Percentiles rank a stretch among this genome's conserved stretches.
phyloP scores from a whole-genome alignment of 2,797 vertebrate species.

The Aeoliscus strigatus region DNA sequence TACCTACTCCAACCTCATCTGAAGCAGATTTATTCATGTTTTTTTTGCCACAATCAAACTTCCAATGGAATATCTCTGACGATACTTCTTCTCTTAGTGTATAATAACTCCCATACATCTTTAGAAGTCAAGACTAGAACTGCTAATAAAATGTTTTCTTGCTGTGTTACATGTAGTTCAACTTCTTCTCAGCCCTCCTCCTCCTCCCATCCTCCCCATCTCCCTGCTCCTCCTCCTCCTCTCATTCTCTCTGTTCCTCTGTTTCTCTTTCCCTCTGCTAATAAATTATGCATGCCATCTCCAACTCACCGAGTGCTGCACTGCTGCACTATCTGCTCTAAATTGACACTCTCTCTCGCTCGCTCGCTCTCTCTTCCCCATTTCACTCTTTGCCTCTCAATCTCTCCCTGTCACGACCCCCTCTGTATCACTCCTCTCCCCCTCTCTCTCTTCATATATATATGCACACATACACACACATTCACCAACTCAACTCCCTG shows the following conservation, averaged over 20 bases:
- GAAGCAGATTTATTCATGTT: background rate
- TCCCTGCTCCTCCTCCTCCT: slow-evolving; percentile 45
- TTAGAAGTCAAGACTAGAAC: too few relatives aligned
- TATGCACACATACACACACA: slow-evolving; percentile 6
- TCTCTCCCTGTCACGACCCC: slow-evolving; percentile 44
- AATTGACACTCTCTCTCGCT: slow-evolving; percentile 64
- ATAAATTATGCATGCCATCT: slow-evolving; percentile 82
- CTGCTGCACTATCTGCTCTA: slow-evolving; percentile 83
- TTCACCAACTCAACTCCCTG: slow-evolving; percentile 49
- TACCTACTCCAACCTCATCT: background rate
- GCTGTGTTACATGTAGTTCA: slow-evolving; percentile 41
- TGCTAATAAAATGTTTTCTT: too few relatives aligned
- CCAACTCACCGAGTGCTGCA: slow-evolving; percentile 77
- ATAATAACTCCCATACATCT: too few relatives aligned
- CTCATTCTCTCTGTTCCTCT: slow-evolving; percentile 60
- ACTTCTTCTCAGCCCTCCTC: slow-evolving; percentile 44
- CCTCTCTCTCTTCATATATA: slow-evolving; percentile 40
- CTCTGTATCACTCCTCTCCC: slow-evolving; percentile 55
- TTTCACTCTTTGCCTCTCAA: slow-evolving; percentile 60
- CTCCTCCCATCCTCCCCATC: slow-evolving; percentile 43
- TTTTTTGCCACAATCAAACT: too few relatives aligned
- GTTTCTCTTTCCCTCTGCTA: slow-evolving; percentile 71
- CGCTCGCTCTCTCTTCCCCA: slow-evolving; percentile 41
- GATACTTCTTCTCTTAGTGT: too few relatives aligned
- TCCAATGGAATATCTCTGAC: too few relatives aligned